phyloP scores from a whole-genome alignment of 1,140 invertebrate genomes.

The Mesaphorura yosii region DNA sequence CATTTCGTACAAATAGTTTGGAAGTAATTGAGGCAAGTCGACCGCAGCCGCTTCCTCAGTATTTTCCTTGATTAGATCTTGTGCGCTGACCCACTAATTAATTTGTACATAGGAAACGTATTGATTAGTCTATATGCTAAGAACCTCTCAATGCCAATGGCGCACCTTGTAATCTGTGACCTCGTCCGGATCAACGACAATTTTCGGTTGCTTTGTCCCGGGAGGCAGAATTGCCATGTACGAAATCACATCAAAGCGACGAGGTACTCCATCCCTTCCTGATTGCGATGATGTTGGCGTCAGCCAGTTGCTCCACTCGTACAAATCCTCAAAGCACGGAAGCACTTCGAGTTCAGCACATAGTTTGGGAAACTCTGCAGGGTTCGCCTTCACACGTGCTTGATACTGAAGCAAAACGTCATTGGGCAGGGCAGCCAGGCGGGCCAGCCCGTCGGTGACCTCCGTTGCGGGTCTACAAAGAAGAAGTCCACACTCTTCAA shows the following conservation, averaged over 20 bases:
- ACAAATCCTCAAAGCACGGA: conserved; percentile 67
- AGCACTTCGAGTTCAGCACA: conserved; percentile 57
- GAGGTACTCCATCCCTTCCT: conserved; percentile 36
- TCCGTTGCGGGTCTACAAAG: conserved; percentile 48
- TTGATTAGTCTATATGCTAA: too few relatives aligned
- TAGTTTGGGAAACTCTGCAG: conserved; percentile 55
- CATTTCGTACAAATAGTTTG: conserved; percentile 44
- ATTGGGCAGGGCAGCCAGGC: conserved; percentile 31
- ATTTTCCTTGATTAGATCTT: conserved; percentile 37
- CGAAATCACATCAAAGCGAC: conserved; percentile 65
- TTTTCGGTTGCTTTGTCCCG: conserved; percentile 43
- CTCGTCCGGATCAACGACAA: conserved; percentile 49
- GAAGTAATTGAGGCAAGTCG: conserved; percentile 32
- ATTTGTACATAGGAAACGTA: too few relatives aligned
- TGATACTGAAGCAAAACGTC: conserved; percentile 53
- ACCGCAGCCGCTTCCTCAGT: conserved; percentile 36
- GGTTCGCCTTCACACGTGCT: conserved; percentile 53
- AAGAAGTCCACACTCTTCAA: conserved; percentile 80
- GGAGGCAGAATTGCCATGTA: conserved; percentile 56
- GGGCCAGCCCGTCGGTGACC: too few relatives aligned
- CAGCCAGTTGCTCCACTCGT: conserved; percentile 78
- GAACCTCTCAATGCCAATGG: conserved; percentile 33
- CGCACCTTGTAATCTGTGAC: conserved; percentile 41
- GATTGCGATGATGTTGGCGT: conserved; percentile 50
- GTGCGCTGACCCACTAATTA: too few relatives aligned